phyloP scores from a whole-genome alignment of 2,888 invertebrate species.

The Hyles lineata region DNA sequence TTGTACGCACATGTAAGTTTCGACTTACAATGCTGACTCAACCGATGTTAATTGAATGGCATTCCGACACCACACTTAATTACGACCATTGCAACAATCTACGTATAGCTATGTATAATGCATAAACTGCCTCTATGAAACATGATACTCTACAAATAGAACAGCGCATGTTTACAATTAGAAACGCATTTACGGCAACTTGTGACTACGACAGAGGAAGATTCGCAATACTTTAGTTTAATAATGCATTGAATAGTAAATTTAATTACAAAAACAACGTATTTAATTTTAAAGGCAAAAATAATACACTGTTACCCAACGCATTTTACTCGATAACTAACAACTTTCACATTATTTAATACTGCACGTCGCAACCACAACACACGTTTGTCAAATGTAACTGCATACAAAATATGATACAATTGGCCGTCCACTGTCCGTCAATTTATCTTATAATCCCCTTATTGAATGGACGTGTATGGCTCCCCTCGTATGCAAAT shows the following conservation, averaged over 20 bases:
- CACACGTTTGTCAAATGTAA: not conserved
- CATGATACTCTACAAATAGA: conserved; percentile 8
- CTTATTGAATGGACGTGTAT: conserved; percentile 19
- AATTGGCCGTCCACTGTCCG: conserved; percentile 19
- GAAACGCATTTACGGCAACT: conserved; percentile 13
- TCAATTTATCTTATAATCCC: conserved; percentile 29
- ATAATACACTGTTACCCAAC: too few species aligned
- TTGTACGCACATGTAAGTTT: conserved; percentile 24
- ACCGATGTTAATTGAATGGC: conserved; percentile 43
- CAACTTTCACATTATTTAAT: not conserved
- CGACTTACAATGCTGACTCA: conserved; percentile 38
- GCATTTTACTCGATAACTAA: not conserved
- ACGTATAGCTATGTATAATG: conserved; percentile 31
- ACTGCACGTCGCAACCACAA: not conserved
- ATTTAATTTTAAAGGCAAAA: too few species aligned
- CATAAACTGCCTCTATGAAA: not conserved
- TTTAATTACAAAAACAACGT: too few species aligned
- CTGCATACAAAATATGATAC: conserved; percentile 14
- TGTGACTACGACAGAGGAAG: not conserved
- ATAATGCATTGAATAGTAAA: not conserved
- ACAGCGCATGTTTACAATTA: conserved; percentile 24
- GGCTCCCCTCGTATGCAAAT: conserved; percentile 56
- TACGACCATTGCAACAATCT: conserved; percentile 35
- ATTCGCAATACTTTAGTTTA: not conserved
- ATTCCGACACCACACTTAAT: conserved; percentile 39